These are phyloP conservation scores for Cricetomys ansorgei DNA, from an alignment of 2,113 vertebrate species.

Conservation along the genomic window DNA sequence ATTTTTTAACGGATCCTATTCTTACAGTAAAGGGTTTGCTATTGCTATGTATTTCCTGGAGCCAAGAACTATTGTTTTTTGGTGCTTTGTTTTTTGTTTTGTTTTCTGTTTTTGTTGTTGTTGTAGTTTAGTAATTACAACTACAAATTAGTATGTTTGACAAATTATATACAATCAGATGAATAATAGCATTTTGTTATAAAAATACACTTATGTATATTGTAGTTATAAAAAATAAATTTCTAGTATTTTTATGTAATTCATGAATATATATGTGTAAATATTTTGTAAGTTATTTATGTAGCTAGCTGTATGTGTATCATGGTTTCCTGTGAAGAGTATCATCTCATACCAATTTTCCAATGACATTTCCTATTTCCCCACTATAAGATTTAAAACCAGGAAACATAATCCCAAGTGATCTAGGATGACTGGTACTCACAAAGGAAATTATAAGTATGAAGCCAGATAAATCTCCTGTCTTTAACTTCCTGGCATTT, in stretches of 20 bases:
- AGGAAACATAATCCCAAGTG: background rate
- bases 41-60: slow-evolving; percentile 44
- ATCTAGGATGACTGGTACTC: background rate
- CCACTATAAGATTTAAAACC: background rate
- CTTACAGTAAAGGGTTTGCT: slow-evolving; percentile 56
- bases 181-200: background rate
- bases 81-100: background rate
- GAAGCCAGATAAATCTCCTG: background rate
- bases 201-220: background rate
- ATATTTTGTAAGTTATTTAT: background rate
- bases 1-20: slow-evolving; percentile 70
- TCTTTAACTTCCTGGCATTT: background rate
- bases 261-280: background rate
- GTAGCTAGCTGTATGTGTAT: background rate
- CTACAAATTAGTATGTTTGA: background rate
- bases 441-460: background rate
- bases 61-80: slow-evolving; percentile 37
- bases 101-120: background rate
- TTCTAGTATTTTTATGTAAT: background rate
- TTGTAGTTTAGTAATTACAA: too few relatives aligned
- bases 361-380: background rate
- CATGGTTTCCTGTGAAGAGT: background rate
- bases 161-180: background rate
- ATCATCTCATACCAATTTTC: background rate
- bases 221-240: background rate